Base-by-base conservation (phyloP, 2,888 invertebrate genomes). In the Protonemura montana region DNA sequence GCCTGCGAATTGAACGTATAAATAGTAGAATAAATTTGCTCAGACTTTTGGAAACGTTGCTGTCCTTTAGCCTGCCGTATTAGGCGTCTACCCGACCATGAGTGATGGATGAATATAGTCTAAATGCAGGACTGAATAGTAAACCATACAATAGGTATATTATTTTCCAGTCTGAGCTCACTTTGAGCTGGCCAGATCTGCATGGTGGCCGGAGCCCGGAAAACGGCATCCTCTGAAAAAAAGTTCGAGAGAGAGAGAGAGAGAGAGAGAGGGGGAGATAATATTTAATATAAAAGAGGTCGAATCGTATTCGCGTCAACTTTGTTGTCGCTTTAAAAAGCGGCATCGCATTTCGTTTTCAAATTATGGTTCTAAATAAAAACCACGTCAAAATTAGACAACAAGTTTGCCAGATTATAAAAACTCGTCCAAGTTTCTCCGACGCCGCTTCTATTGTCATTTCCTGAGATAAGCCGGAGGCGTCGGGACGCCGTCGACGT, bases 381-480 rank as follows among this genome's bases (percentile, higher is more conserved):
- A 59, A 59, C 13, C 59, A 59, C 59, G 59, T 59, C 59, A 59
- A 59, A 59, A 59, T 59, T 59, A 59, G 59, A 59, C 59, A 59
- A 59, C 59, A 59, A 59, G 59, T 59, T 59, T 21, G 16, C 59
- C 59, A 59, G 59, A 59, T 59, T 59, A 59, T 21, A 59, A 59
- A 59, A 59, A 59, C 16, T 59, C 59, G 21, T 21, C 13, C 59
- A 59, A 59, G 59, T 59, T 59, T 59, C 21, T 21, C 59, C 59
- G 21, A 10, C 13, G 59, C 1, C 59, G 30, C 28, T 30, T 30
- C 26, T 30, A 81, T 81, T 81, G 29, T 81, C 81, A 28, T 29
- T 28, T 27, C n/a, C 29, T 28, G 30, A 27, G 81, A 81, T 81
- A 81, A 81, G 81, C 28, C 81, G 29, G 59, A 21, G 81, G 81